A percentile compares a stretch with the other conserved stretches of the same genome.
These are phyloP conservation scores for Gallirallus australis DNA, from an alignment of 2,797 vertebrate genomes.

Conservation along the genomic window DNA sequence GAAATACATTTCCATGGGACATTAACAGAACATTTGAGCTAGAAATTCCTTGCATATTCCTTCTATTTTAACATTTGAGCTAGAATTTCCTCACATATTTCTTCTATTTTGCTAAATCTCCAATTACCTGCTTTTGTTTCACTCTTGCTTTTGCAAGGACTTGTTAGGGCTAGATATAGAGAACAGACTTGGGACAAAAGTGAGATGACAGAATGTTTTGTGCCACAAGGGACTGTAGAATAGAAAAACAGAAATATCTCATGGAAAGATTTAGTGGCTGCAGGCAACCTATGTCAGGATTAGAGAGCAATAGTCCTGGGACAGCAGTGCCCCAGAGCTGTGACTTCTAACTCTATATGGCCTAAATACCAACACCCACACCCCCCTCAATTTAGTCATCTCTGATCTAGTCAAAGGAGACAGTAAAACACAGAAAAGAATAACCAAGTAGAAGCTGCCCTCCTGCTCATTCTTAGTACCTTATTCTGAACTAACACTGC, in stretches of 20 bases:
- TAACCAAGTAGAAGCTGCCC: not conserved
- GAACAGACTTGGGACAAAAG: conserved; percentile 39
- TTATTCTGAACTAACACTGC: not conserved
- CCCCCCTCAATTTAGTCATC: not conserved
- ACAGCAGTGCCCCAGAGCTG: conserved; percentile 64
- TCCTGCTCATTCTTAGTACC: not conserved
- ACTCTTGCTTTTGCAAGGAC: conserved; percentile 18
- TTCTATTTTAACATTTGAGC: not conserved
- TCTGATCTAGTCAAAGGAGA: conserved; percentile 30
- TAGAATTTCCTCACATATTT: not conserved
- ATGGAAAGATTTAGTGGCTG: conserved; percentile 49
- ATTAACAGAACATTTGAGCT: not conserved
- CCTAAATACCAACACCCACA: conserved; percentile 30
- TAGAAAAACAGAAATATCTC: not conserved
- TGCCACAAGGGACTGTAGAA: not conserved
- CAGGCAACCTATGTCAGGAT: conserved; percentile 47
- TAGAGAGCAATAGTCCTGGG: conserved; percentile 36
- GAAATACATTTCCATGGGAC: not conserved
- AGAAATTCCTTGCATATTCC: too few species aligned
- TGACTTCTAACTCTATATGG: conserved; percentile 61
- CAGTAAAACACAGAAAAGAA: not conserved
- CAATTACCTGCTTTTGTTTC: conserved; percentile 9
- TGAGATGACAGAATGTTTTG: conserved; percentile 67
- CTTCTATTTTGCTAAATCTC: not conserved
- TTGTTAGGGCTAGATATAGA: not conserved